phyloP scores from a whole-genome alignment of 2,113 vertebrate genomes.

The Stomatorhinus ivindoensis region DNA sequence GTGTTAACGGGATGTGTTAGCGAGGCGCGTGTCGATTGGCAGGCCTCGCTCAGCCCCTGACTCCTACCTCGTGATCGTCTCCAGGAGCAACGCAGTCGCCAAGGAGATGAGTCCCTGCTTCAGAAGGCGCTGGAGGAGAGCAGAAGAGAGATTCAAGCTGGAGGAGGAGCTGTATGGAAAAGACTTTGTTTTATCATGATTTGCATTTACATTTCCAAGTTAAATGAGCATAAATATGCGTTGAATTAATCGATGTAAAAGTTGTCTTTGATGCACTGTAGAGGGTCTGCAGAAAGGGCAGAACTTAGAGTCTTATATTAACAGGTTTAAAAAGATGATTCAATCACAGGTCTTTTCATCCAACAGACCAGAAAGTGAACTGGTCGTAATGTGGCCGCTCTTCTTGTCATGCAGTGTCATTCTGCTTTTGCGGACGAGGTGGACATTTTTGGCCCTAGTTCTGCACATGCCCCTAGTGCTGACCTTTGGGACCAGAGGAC shows the following conservation, averaged over 20 bases:
- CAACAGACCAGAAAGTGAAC: neutral
- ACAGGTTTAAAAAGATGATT: neutral
- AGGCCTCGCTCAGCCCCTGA: conserved; percentile 11
- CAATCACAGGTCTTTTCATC: neutral
- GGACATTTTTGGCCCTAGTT: conserved; percentile 74
- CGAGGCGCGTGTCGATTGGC: neutral
- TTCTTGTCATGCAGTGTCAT: conserved; percentile 53
- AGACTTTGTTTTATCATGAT: neutral
- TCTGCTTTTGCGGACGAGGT: conserved; percentile 85
- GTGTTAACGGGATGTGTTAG: neutral
- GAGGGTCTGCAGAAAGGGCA: neutral
- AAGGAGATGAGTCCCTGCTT: conserved; percentile 70
- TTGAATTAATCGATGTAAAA: neutral
- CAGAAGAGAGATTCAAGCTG: conserved; percentile 56
- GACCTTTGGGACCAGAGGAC: conserved; percentile 41
- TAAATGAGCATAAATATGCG: neutral
- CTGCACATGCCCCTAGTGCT: conserved; percentile 45
- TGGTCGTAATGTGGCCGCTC: neutral
- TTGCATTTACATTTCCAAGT: neutral
- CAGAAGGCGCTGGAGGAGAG: conserved; percentile 66
- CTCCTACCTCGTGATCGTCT: conserved; percentile 27
- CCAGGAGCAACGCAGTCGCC: conserved; percentile 79
- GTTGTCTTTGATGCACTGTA: neutral
- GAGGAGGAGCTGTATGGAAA: conserved; percentile 63
- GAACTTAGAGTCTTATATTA: neutral